Evolutionary conservation across 1,140 invertebrate species (phyloP).

Genomic region (Portunus trituberculatus): DNA sequence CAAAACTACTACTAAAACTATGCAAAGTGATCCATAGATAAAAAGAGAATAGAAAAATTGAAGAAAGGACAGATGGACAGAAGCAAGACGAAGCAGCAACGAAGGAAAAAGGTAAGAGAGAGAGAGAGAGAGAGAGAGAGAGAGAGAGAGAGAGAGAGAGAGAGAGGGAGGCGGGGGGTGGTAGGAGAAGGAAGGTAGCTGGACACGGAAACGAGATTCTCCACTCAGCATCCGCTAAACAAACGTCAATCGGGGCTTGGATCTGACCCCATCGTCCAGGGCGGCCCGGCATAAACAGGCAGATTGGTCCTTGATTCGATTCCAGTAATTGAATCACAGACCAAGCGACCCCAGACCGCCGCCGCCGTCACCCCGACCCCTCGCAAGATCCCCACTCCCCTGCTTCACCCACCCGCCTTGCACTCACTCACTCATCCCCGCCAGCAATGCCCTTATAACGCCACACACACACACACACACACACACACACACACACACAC

Average conservation of each 20-base stretch:
- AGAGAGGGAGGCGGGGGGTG: background rate
- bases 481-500: too few species aligned
- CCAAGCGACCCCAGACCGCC: conserved; percentile 39
- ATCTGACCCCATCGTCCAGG: conserved; percentile 65
- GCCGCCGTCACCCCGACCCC: background rate
- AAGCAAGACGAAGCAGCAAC: background rate
- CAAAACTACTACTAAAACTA: too few species aligned
- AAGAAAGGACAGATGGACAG: too few species aligned
- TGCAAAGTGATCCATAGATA: too few species aligned
- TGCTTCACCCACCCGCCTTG: background rate
- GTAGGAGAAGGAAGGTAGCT: background rate
- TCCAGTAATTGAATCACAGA: conserved; percentile 72
- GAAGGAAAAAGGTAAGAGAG: background rate
- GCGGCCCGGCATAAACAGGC: conserved; percentile 70
- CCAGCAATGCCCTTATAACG: background rate
- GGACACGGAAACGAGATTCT: conserved; percentile 26
- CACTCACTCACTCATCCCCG: background rate
- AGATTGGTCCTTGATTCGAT: conserved; percentile 74
- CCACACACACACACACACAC: too few species aligned
- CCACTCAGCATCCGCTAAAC: conserved; percentile 68
- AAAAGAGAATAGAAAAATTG: too few species aligned
- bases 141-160: too few species aligned
- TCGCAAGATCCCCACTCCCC: background rate
- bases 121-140: background rate
- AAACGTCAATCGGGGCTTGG: conserved; percentile 67